Percentiles rank a stretch among this genome's conserved stretches.
Conservation (phyloP, 2,113 vertebrate species). For the Pollachius pollachius region DNA sequence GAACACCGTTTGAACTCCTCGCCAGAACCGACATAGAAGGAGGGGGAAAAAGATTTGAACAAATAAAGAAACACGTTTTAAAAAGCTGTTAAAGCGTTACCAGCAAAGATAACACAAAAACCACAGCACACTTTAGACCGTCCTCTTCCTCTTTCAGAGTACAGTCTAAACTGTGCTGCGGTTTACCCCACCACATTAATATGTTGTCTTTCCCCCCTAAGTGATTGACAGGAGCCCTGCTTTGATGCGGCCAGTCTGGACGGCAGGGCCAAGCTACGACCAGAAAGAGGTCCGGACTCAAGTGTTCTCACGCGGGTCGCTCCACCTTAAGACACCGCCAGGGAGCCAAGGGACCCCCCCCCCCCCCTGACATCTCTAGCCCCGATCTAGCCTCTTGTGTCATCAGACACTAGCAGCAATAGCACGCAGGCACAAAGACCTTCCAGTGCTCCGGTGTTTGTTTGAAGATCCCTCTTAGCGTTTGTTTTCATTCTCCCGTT, state of each 20-base stretch:
- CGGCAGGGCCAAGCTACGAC: no score
- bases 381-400: slow-evolving; percentile 18
- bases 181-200: slow-evolving; percentile 14
- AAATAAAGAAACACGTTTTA: slow-evolving; percentile 16
- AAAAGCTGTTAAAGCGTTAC: slow-evolving; percentile 4
- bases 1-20: not conserved
- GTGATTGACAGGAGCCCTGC: not conserved
- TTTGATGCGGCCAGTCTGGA: not conserved
- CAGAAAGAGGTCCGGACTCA: no score
- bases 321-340: slow-evolving; percentile 1
- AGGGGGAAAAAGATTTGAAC: not conserved
- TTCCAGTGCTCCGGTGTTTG: slow-evolving; percentile 5
- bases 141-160: slow-evolving; percentile 19
- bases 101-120: slow-evolving; percentile 31
- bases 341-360: not conserved
- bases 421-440: slow-evolving; percentile 10
- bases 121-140: slow-evolving; percentile 3
- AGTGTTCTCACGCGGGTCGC: slow-evolving; percentile 1
- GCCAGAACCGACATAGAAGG: not conserved
- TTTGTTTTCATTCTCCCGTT: slow-evolving; percentile 24
- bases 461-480: slow-evolving; percentile 10
- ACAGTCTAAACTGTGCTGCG: slow-evolving; percentile 7
- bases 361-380: not conserved
- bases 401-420: not conserved
- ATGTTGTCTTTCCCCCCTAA: not conserved